Conservation (phyloP, 1,140 invertebrate genomes). For the Calephelis nemesis region DNA sequence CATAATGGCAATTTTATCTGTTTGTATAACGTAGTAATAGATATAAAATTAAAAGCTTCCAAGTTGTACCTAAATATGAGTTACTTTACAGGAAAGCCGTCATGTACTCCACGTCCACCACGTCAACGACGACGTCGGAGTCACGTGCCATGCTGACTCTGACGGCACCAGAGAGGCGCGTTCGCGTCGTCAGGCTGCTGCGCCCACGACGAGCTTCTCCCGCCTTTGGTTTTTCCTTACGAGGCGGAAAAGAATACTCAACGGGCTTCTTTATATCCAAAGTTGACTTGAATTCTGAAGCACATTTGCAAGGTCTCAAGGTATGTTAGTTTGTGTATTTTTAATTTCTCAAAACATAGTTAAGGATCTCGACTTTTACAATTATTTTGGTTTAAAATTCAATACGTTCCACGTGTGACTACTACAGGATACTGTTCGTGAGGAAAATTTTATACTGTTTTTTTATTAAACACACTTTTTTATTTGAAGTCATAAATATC, state of each 20-base stretch:
- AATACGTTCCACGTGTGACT: too few species aligned
- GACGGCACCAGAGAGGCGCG: constrained; percentile 50
- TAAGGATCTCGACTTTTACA: too few species aligned
- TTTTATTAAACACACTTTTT: too few species aligned
- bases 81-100: constrained; percentile 32
- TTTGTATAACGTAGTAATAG: too few species aligned
- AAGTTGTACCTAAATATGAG: background rate
- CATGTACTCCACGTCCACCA: constrained; percentile 70
- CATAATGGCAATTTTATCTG: too few species aligned
- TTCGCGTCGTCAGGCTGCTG: constrained; percentile 67
- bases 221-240: constrained; percentile 90
- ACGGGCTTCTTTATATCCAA: constrained; percentile 95
- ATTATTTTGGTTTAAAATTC: too few species aligned
- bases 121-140: constrained; percentile 68
- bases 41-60: too few species aligned
- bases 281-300: constrained; percentile 91
- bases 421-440: too few species aligned
- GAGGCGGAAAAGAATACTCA: constrained; percentile 94
- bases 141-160: constrained; percentile 44
- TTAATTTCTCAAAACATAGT: background rate
- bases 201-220: constrained; percentile 63
- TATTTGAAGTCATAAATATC: too few species aligned
- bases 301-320: constrained; percentile 90
- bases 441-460: too few species aligned
- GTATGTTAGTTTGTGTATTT: constrained; percentile 69